Evolutionary conservation across 2,888 invertebrate species (phyloP), one percentile per base, ranked within the genome.

Genomic region (Xanthia icteritia): DNA sequence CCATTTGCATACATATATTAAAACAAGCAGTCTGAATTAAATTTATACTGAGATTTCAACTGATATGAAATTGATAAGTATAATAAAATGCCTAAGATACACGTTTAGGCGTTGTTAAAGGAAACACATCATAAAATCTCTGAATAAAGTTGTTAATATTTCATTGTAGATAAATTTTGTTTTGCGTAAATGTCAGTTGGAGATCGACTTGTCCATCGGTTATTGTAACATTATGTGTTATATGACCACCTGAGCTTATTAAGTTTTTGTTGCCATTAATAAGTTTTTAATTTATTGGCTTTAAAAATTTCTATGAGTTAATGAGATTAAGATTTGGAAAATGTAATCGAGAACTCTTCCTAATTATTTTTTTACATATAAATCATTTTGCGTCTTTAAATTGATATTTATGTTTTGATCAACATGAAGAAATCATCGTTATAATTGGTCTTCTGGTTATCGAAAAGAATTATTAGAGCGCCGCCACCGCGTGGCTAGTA

Each of bases 91-190:
- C 84, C 70, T 84, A 83, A 89, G 87, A 90, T 89, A 90, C 89
- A 88, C 85, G 84, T 90, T 85, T 73, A 85, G 85, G 73, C 64
- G 86, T 82, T 88, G 89, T 92, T 92, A 89, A 91, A 91, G 90
- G 88, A 91, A 91, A 92, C 91, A 89, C 88, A 76, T 92, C 88
- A 91, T 94, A 92, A 93, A 92, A 91, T 87, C 78, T 86, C 67
- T 73, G 89, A 91, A 93, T 92, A 87, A 91, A 92, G 92, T 88
- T 91, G 89, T 92, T 90, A 91, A 92, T 90, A 82, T 68, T 89
- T 89, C 80, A 82, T 85, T 88, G 74, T 66, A 84, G 72, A 91
- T 93, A 92, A 90, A 92, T 93, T 91, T 90, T 84, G 83, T 90
- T 90, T 91, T 89, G 90, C 91, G 86, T 92, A 85, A 91, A 93